These are phyloP conservation scores for Araneus ventricosus DNA, from an alignment of 1,140 invertebrate genomes.

Conservation along the genomic window DNA sequence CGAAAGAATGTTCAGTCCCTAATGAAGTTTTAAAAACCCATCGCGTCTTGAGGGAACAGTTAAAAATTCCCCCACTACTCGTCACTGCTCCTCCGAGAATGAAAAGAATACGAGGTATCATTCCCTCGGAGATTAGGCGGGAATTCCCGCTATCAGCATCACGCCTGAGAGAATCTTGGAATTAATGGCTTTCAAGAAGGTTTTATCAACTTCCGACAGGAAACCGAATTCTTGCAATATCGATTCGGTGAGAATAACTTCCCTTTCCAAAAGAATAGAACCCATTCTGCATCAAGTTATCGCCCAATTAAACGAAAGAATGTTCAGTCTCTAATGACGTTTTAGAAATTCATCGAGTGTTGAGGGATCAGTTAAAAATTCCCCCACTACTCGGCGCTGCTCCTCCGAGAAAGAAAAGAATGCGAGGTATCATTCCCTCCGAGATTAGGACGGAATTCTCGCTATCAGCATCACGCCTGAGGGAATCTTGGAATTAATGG, in stretches of 20 bases:
- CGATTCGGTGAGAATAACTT: neutral
- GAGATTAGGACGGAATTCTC: neutral
- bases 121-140: neutral
- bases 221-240: conserved; percentile 30
- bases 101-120: too few relatives aligned
- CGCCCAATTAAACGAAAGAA: neutral
- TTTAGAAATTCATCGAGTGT: neutral
- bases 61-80: neutral
- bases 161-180: neutral
- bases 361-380: neutral
- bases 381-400: too few relatives aligned
- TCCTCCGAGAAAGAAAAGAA: too few relatives aligned
- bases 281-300: neutral
- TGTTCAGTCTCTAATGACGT: neutral
- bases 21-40: neutral
- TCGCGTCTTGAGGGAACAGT: neutral
- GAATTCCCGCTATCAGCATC: neutral
- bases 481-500: too few relatives aligned
- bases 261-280: neutral
- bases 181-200: neutral
- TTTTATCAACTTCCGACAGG: conserved; percentile 19
- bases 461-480: too few relatives aligned
- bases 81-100: too few relatives aligned
- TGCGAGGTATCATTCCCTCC: neutral
- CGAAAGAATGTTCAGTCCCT: neutral